A percentile compares a stretch with the other conserved stretches of the same genome.
phyloP scores from a whole-genome alignment of 1,140 invertebrate species.

The Orchestia grillus region DNA sequence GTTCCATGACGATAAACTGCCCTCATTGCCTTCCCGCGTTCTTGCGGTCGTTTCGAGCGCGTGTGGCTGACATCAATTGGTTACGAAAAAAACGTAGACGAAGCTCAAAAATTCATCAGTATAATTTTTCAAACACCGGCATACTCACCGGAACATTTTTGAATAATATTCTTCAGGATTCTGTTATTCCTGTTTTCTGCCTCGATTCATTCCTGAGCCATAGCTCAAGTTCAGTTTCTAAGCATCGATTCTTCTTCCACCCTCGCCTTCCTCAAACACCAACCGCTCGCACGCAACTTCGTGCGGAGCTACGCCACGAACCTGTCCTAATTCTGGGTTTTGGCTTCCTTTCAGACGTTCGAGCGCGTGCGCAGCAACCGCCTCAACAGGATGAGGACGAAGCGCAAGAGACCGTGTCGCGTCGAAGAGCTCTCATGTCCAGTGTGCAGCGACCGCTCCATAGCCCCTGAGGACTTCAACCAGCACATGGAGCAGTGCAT shows the following conservation, averaged over 20 bases:
- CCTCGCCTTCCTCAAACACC: neutral
- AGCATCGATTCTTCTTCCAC: neutral
- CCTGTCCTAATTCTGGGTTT: neutral
- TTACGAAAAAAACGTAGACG: too few species aligned
- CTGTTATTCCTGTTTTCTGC: neutral
- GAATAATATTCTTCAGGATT: neutral
- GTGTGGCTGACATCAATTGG: too few species aligned
- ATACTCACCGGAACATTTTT: neutral
- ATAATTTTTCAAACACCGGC: neutral
- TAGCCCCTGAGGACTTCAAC: conserved; percentile 80
- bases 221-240: neutral
- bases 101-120: neutral
- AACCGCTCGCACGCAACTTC: neutral
- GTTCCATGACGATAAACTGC: too few species aligned
- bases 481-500: conserved; percentile 84
- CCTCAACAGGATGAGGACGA: conserved; percentile 79
- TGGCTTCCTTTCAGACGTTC: conserved; percentile 76
- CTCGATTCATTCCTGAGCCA: neutral
- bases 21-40: too few species aligned
- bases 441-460: conserved; percentile 80
- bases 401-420: conserved; percentile 75
- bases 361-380: conserved; percentile 85
- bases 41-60: too few species aligned
- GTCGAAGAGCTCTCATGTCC: conserved; percentile 77
- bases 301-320: neutral